Evolutionary conservation across 2,797 vertebrate species (phyloP).

Genomic region (Notamacropus eugenii): DNA sequence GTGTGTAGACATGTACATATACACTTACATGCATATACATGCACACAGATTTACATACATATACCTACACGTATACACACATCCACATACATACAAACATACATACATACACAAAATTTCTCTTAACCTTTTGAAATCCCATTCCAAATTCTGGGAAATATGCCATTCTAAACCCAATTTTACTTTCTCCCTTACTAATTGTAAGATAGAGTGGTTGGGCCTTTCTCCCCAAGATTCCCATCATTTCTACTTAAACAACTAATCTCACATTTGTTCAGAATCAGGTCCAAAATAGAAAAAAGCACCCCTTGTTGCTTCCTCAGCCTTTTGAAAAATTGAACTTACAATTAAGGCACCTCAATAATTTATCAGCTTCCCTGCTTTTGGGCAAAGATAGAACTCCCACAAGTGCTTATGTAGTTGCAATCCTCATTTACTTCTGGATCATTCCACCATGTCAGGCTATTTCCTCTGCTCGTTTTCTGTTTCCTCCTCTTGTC

Average conservation of each 20-base stretch:
- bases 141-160: not conserved
- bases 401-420: not conserved
- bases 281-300: not conserved
- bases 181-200: not conserved
- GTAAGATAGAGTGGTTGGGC: not conserved
- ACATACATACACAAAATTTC: not conserved
- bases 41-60: no score
- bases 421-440: not conserved
- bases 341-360: not conserved
- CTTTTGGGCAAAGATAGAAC: not conserved
- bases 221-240: not conserved
- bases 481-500: not conserved
- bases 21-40: no score
- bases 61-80: no score
- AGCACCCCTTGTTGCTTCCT: not conserved
- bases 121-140: not conserved
- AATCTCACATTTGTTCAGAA: not conserved
- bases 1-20: no score
- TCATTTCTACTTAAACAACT: not conserved
- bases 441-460: not conserved
- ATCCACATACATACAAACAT: no score
- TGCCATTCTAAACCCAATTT: not conserved
- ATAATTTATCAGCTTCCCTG: not conserved
- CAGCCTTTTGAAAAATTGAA: not conserved
- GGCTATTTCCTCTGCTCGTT: not conserved